phyloP scores from a whole-genome alignment of 2,888 invertebrate species.

The Plemyria rubiginata region DNA sequence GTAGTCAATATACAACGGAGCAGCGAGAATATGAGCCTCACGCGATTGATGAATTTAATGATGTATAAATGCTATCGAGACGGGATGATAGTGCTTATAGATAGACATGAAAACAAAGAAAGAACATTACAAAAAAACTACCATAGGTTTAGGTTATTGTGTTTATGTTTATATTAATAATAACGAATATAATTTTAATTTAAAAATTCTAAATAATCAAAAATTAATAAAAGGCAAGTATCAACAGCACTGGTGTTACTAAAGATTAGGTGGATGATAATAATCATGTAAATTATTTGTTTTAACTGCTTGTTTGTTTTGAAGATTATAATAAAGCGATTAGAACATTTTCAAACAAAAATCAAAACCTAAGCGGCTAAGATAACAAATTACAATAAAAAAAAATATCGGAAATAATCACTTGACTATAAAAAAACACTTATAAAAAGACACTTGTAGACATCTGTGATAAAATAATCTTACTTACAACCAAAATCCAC shows the following conservation, averaged over 20 bases:
- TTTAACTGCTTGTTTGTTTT: background rate
- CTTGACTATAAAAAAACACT: background rate
- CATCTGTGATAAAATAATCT: conserved; percentile 8
- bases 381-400: too few relatives aligned
- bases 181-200: too few relatives aligned
- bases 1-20: background rate
- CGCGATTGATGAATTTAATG: background rate
- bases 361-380: too few relatives aligned
- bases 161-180: too few relatives aligned
- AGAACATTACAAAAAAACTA: too few relatives aligned
- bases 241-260: background rate
- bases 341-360: too few relatives aligned
- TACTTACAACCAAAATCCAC: conserved; percentile 50
- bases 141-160: too few relatives aligned
- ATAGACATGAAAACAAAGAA: too few relatives aligned
- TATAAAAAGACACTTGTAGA: background rate
- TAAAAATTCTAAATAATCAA: too few relatives aligned
- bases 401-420: too few relatives aligned
- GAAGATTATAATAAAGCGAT: background rate
- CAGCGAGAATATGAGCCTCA: background rate
- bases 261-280: background rate
- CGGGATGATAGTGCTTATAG: too few relatives aligned
- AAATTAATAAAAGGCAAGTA: background rate
- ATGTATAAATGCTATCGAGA: too few relatives aligned
- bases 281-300: background rate